Evolutionary conservation across 2,888 invertebrate species (phyloP).

Genomic region (Gerris lacustris): DNA sequence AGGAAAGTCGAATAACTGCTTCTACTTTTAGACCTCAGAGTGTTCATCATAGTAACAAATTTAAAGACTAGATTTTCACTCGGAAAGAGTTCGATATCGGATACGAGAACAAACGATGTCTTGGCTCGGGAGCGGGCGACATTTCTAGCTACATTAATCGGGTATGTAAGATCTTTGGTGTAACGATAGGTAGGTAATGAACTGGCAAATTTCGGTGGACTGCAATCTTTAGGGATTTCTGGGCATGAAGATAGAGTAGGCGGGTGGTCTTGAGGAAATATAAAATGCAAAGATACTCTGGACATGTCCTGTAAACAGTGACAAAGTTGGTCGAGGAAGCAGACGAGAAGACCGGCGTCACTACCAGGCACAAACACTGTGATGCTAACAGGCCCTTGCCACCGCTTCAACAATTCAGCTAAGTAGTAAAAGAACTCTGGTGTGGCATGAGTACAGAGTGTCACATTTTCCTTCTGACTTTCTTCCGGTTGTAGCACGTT

Average conservation of each 20-base stretch:
- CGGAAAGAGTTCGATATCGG: constrained; percentile 59
- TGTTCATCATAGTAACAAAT: constrained; percentile 46
- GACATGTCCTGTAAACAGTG: constrained; percentile 54
- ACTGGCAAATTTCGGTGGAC: neutral
- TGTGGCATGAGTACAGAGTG: constrained; percentile 59
- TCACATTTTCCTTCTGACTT: constrained; percentile 41
- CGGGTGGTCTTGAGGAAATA: constrained; percentile 47
- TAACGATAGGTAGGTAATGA: constrained; percentile 20
- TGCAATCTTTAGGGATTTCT: neutral
- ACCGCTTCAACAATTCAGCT: constrained; percentile 51
- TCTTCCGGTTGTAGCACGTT: constrained; percentile 44
- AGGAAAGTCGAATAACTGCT: constrained; percentile 16
- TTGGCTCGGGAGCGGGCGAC: constrained; percentile 52
- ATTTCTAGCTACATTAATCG: constrained; percentile 61
- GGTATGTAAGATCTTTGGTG: constrained; percentile 44
- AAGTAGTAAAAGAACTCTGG: constrained; percentile 57
- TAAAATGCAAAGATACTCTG: constrained; percentile 54
- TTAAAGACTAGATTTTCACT: constrained; percentile 49
- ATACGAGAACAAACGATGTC: constrained; percentile 53
- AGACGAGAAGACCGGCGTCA: constrained; percentile 50
- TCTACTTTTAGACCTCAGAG: constrained; percentile 41
- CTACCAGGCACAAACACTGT: constrained; percentile 54
- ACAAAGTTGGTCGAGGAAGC: constrained; percentile 50
- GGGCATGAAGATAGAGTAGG: constrained; percentile 36
- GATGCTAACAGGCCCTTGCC: constrained; percentile 60